Evolutionary conservation across 2,888 invertebrate genomes (phyloP).

Genomic region (Melieria omissa): DNA sequence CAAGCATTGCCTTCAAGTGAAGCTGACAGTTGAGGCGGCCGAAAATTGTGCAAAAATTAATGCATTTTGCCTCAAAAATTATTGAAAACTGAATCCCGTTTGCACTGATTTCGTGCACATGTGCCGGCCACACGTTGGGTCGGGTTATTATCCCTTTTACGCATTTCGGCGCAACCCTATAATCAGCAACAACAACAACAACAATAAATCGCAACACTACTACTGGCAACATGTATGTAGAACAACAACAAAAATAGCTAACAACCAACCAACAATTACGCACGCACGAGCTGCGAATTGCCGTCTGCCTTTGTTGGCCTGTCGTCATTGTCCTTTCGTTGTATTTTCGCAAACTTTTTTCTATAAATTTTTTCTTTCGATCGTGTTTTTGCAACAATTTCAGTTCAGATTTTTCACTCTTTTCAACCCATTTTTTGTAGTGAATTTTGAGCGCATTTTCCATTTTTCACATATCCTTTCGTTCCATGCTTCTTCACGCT

Average conservation of each 20-base stretch:
- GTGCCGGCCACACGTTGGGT: conserved; percentile 15
- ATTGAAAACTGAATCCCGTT: neutral
- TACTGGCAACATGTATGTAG: conserved; percentile 38
- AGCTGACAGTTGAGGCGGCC: too few relatives aligned
- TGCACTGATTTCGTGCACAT: conserved; percentile 10
- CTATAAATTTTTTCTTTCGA: conserved; percentile 12
- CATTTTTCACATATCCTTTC: neutral
- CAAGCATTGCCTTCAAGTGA: too few relatives aligned
- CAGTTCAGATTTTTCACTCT: conserved; percentile 6
- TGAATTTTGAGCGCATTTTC: neutral
- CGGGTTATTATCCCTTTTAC: conserved; percentile 16
- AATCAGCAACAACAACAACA: conserved; percentile 41
- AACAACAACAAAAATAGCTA: conserved; percentile 32
- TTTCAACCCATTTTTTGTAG: conserved; percentile 5
- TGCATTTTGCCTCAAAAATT: conserved; percentile 27
- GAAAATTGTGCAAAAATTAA: conserved; percentile 24
- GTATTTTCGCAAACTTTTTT: conserved; percentile 16
- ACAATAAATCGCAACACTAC: conserved; percentile 30
- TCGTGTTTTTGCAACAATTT: conserved; percentile 11
- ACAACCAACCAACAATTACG: conserved; percentile 48
- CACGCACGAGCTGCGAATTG: conserved; percentile 56
- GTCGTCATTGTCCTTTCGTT: conserved; percentile 18
- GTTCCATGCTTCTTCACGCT: neutral
- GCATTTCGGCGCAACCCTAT: conserved; percentile 23
- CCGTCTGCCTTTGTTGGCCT: conserved; percentile 24